Evolutionary conservation across 2,113 vertebrate species (phyloP), one percentile per base, ranked within the genome.

Genomic region (Tor tambroides): DNA sequence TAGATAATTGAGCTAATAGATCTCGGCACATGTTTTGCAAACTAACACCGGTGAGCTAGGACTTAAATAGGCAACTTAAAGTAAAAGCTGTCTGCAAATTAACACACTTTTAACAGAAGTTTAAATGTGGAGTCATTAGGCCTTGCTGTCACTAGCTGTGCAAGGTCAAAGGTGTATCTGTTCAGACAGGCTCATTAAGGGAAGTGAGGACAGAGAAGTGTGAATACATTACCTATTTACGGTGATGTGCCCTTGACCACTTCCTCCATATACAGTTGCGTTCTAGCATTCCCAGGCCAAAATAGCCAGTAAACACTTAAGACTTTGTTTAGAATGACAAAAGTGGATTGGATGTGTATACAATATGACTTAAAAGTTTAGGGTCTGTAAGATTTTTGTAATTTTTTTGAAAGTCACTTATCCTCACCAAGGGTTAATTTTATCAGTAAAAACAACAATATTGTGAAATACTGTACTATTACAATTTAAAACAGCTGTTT

Each of bases 181-280:
- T 43, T 81, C 9, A 65, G 35, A 30, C 4, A n/a, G 15, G 14
- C 28, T 46, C n/a, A 67, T 82, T 30, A 67, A 30, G 38, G n/a
- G 38, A 81, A 81, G 80, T 30, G 38, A 43, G 15, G 8, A 46
- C n/a, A 67, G 59, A 41, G 80, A 82, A 67, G 59, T 82, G 80
- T 65, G 59, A 82, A 82, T 82, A 21, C 38, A 82, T 82, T 28
- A 11, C 46, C 59, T 82, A 82, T 82, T 82, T 82, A 67, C 59
- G 28, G n/a, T 23, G 38, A 65, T 46, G 38, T 46, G 59, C 28
- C 59, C 59, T 82, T 65, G 59, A 21, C 6, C 41, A 67, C 15
- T 82, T 82, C 59, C 38, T 67, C 38, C 21, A 3, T 21, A 6
- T 65, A 41, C 23, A 43, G 14, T 26, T 38, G 12, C 1, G 19